These are phyloP conservation scores for Neofelis nebulosa DNA, from an alignment of 2,113 vertebrate species.

Conservation along the genomic window DNA sequence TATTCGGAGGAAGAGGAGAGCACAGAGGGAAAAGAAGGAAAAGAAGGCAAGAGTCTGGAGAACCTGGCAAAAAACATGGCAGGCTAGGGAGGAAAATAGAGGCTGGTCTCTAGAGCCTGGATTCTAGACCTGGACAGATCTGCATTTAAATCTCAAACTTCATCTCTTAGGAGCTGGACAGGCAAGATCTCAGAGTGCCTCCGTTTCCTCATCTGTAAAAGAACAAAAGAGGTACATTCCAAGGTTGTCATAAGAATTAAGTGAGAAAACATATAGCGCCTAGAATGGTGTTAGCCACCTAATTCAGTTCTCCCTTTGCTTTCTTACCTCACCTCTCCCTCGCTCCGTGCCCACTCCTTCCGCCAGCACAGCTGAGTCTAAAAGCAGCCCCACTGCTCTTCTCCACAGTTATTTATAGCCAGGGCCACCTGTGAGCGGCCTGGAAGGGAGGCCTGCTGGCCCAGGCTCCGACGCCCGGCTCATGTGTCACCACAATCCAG, in stretches of 20 bases:
- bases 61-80: not conserved
- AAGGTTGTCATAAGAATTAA: not conserved
- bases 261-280: not conserved
- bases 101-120: not conserved
- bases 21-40: not conserved
- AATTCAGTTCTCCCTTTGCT: not conserved
- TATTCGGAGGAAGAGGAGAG: not conserved
- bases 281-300: not conserved
- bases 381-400: not conserved
- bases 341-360: not conserved
- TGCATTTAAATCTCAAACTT: not conserved
- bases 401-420: slow-evolving; percentile 45
- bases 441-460: not conserved
- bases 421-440: not conserved
- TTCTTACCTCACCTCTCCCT: not conserved
- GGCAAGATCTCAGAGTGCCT: not conserved
- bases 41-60: not conserved
- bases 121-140: not conserved
- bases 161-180: not conserved
- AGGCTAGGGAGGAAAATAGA: not conserved
- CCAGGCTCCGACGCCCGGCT: not conserved
- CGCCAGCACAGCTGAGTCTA: slow-evolving; percentile 10
- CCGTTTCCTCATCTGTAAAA: not conserved
- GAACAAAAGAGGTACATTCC: not conserved
- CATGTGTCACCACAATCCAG: not conserved